phyloP scores from a whole-genome alignment of 2,113 vertebrate genomes.

The Bombycilla garrulus region DNA sequence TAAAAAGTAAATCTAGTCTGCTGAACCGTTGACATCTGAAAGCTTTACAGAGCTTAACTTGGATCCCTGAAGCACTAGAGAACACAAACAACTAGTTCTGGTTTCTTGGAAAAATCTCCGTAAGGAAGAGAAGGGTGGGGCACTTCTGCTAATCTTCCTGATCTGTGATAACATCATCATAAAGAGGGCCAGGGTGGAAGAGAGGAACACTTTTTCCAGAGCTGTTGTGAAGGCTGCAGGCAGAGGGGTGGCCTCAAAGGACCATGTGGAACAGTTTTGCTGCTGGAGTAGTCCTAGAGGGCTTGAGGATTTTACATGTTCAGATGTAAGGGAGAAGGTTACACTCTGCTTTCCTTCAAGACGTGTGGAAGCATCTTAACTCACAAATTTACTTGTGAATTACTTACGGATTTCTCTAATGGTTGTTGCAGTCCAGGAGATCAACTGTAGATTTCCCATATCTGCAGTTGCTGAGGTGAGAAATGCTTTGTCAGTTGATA shows the following conservation, averaged over 20 bases:
- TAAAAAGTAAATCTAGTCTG: not conserved
- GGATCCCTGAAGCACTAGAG: not conserved
- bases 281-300: not conserved
- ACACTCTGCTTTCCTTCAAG: not conserved
- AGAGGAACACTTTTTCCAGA: not conserved
- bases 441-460: not conserved
- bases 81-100: not conserved
- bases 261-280: not conserved
- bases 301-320: not conserved
- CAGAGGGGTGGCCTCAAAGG: not conserved
- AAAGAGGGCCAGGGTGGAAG: not conserved
- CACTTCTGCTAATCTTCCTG: not conserved
- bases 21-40: not conserved
- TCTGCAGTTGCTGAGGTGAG: not conserved
- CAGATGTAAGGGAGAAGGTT: not conserved
- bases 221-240: not conserved
- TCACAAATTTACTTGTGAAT: not conserved
- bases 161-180: not conserved
- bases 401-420: not conserved
- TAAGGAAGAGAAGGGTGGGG: not conserved
- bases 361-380: not conserved
- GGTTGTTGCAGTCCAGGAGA: not conserved
- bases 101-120: not conserved
- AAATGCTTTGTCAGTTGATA: not conserved
- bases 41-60: not conserved